A percentile compares a stretch with the other conserved stretches of the same genome.
Evolutionary conservation across 1,140 invertebrate genomes (phyloP).

Genomic region (Plodia interpunctella): DNA sequence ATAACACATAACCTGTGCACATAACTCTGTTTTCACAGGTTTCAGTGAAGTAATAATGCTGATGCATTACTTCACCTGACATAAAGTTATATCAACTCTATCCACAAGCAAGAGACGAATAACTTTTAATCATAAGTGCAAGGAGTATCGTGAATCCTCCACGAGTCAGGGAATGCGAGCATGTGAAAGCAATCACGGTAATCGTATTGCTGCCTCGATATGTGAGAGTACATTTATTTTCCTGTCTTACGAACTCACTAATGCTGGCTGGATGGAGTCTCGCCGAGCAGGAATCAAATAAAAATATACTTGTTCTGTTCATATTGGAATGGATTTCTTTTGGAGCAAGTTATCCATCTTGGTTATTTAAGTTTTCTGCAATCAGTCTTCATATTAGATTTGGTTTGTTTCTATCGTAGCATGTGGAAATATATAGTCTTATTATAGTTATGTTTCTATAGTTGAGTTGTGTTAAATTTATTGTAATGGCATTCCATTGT

Average conservation of each 20-base stretch:
- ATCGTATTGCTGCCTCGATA: conserved; percentile 4
- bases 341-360: neutral
- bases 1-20: too few relatives aligned
- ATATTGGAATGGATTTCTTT: neutral
- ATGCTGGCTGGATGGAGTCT: neutral
- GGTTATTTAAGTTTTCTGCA: too few relatives aligned
- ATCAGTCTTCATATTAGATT: too few relatives aligned
- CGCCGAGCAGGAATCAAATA: neutral
- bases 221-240: conserved; percentile 6
- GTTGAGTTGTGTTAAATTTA: too few relatives aligned
- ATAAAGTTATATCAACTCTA: too few relatives aligned
- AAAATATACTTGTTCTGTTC: neutral
- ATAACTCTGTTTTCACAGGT: too few relatives aligned
- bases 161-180: neutral
- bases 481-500: too few relatives aligned
- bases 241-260: neutral
- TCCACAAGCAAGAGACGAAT: neutral
- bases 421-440: too few relatives aligned
- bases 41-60: too few relatives aligned
- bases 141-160: neutral
- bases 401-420: neutral
- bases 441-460: too few relatives aligned
- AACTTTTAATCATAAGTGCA: neutral
- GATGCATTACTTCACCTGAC: too few relatives aligned
- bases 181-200: conserved; percentile 3